Evolutionary conservation across 2,888 invertebrate species (phyloP), one percentile per base, ranked within the genome.

Genomic region (Isoperla grammatica): DNA sequence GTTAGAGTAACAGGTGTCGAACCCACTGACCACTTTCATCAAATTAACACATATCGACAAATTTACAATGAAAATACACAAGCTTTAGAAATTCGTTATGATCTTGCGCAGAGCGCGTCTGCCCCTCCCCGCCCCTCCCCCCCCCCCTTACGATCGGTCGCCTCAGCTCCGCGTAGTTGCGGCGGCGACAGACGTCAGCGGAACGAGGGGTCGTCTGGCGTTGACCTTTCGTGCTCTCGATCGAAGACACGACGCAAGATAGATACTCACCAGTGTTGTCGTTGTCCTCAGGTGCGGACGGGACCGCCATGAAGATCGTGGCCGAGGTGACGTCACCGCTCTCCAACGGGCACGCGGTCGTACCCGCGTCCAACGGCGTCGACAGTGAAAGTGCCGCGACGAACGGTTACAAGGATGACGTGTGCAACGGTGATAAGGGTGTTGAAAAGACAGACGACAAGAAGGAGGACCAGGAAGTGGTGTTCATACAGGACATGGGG

Each of bases 401-500:
- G 50, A 59, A 64, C 15, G 67, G 66, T 19, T 65, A 66, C 19
- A 65, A 65, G 13, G 61, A 59, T 29, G 71, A 74, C 22, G 70
- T 76, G 17, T 76, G 76, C 55, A 76, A 76, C 63, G 75, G 75
- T 12, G 76, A 76, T 65, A 73, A 75, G 40, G 76, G 76, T 63
- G 74, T 73, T 0, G 75, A 73, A 22, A 82, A 83, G 11, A 58
- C 46, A 1, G 66, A 82, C 67, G 79, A 79, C 63, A 70, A 70
- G 59, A 72, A 71, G 54, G 71, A 72, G 22, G 86, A 87, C 66
- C 85, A 88, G 61, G 88, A 90, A 75, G 87, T 93, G 57, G 89
- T 93, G 63, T 89, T 90, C 68, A 86, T 94, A 69, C 94, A 94
- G 72, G 95, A 95, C 71, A 81, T 89, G 78, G 93, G 94, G 53